Conservation (phyloP, 1,140 invertebrate genomes). For the Papilio machaon region DNA sequence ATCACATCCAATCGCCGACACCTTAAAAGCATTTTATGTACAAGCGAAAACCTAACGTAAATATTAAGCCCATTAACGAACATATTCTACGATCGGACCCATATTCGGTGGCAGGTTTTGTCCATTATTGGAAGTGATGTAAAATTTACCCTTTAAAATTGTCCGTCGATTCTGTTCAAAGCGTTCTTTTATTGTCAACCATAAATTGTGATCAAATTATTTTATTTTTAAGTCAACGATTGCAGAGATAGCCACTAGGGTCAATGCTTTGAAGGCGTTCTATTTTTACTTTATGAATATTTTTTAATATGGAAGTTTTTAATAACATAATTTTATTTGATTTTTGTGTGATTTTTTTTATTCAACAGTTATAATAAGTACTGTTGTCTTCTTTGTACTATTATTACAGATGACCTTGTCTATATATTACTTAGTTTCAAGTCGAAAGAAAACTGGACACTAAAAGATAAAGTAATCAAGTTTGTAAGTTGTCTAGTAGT, state of each 20-base stretch:
- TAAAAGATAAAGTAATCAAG: slow-evolving; percentile 24
- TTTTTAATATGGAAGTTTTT: too few species aligned
- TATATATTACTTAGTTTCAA: background rate
- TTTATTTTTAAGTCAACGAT: background rate
- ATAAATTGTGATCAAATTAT: background rate
- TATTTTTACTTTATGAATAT: too few species aligned
- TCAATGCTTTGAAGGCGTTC: background rate
- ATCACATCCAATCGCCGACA: slow-evolving; percentile 49
- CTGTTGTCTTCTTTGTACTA: background rate
- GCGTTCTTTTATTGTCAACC: slow-evolving; percentile 13
- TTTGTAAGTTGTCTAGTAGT: slow-evolving; percentile 8
- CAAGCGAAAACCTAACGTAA: slow-evolving; percentile 23
- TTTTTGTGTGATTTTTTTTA: background rate
- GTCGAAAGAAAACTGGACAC: background rate
- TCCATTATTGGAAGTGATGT: slow-evolving; percentile 18
- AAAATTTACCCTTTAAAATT: slow-evolving; percentile 35
- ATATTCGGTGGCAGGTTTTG: slow-evolving; percentile 10
- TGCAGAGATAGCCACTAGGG: background rate
- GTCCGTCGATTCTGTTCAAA: background rate
- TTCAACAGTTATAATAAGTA: background rate
- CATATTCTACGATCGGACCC: slow-evolving; percentile 1
- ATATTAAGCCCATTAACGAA: slow-evolving; percentile 31
- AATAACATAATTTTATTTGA: too few species aligned
- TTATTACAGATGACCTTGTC: background rate
- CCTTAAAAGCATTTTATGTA: slow-evolving; percentile 47